Evolutionary conservation across 2,888 invertebrate species (phyloP).

Genomic region (Notocelia uddmanniana): DNA sequence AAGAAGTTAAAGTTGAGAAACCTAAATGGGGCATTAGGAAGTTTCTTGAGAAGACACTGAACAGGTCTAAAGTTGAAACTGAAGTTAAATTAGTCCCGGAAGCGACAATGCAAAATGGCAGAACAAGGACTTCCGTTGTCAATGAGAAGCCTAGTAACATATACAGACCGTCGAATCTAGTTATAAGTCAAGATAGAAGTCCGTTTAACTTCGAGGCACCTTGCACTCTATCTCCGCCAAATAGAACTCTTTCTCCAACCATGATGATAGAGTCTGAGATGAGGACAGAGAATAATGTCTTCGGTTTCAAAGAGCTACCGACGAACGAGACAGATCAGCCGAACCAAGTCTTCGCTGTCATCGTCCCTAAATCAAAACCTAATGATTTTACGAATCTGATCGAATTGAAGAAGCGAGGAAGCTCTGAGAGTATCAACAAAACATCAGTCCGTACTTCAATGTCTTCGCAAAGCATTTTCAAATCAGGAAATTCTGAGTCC

Average conservation of each 20-base stretch:
- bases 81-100: conserved; percentile 84
- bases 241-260: conserved; percentile 76
- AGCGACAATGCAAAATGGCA: conserved; percentile 53
- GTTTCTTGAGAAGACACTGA: conserved; percentile 74
- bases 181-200: conserved; percentile 63
- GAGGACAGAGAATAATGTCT: conserved; percentile 77
- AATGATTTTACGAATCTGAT: conserved; percentile 54
- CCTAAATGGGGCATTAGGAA: conserved; percentile 76
- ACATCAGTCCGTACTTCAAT: conserved; percentile 66
- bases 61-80: conserved; percentile 76
- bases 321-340: conserved; percentile 62
- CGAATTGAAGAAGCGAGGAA: conserved; percentile 64
- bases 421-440: conserved; percentile 73
- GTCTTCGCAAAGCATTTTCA: conserved; percentile 74
- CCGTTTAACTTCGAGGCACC: conserved; percentile 72
- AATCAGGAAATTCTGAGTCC: conserved; percentile 73
- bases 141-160: conserved; percentile 68
- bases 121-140: conserved; percentile 67
- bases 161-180: conserved; percentile 69
- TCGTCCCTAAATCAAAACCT: conserved; percentile 77
- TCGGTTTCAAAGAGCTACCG: conserved; percentile 76
- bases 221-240: conserved; percentile 78
- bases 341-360: conserved; percentile 80
- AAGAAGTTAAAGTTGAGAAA: conserved; percentile 71
- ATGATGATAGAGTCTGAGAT: conserved; percentile 74